Evolutionary conservation across 2,888 invertebrate genomes (phyloP).

Genomic region (Caenorhabditis imperialis): DNA sequence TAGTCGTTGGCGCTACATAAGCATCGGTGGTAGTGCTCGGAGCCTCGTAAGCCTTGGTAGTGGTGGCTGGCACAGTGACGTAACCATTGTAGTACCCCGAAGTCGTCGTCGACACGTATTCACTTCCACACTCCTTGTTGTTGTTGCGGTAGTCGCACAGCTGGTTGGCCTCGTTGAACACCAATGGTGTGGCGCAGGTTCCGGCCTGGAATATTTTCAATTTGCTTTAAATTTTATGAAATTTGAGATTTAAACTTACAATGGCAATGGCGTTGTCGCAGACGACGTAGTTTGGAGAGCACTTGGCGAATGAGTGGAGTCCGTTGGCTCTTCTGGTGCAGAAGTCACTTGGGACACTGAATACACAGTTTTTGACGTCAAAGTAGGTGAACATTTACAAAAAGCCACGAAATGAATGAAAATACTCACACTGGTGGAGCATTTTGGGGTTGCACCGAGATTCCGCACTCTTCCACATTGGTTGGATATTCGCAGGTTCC

Average conservation of each 20-base stretch:
- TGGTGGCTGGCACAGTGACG: conserved; percentile 4
- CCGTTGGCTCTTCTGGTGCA: conserved; percentile 49
- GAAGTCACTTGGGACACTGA: conserved; percentile 40
- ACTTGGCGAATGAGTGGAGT: conserved; percentile 34
- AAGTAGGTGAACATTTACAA: too few species aligned
- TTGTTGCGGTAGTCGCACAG: conserved; percentile 50
- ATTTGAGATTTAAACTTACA: conserved; percentile 20
- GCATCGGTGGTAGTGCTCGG: not conserved
- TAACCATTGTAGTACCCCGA: not conserved
- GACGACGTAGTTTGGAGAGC: conserved; percentile 55
- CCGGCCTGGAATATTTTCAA: conserved; percentile 25
- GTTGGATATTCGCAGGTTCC: conserved; percentile 45
- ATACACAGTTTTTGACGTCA: conserved; percentile 1
- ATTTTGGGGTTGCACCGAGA: not conserved
- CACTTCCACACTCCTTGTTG: conserved; percentile 41
- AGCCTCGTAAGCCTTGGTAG: conserved; percentile 16
- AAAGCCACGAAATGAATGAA: too few species aligned
- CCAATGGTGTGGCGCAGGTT: conserved; percentile 44
- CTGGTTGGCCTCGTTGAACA: conserved; percentile 36
- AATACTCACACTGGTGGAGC: conserved; percentile 46
- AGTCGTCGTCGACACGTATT: conserved; percentile 20
- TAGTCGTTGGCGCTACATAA: not conserved
- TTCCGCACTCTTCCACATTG: conserved; percentile 49
- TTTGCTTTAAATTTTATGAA: not conserved
- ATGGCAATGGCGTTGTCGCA: conserved; percentile 36